These are phyloP conservation scores for Colaptes auratus DNA, from an alignment of 2,113 vertebrate genomes.

Conservation along the genomic window DNA sequence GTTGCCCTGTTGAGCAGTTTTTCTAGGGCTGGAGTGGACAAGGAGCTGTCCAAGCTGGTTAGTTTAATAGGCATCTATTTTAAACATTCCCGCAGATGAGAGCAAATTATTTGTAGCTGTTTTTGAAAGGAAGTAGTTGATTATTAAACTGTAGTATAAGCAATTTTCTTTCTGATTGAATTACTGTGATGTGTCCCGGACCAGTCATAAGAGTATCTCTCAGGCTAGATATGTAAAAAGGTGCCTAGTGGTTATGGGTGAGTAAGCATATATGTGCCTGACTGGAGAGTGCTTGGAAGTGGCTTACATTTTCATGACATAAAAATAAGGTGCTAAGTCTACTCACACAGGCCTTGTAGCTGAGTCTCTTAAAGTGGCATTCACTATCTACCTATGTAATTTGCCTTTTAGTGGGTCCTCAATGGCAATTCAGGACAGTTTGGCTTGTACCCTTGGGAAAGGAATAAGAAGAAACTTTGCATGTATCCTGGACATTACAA, in stretches of 20 bases:
- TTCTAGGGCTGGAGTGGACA: neutral
- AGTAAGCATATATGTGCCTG: neutral
- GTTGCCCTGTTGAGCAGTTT: neutral
- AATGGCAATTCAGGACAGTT: too few relatives aligned
- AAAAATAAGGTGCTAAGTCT: neutral
- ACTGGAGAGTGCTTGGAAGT: neutral
- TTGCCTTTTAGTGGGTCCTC: too few relatives aligned
- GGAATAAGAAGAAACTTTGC: too few relatives aligned
- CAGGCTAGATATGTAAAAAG: neutral
- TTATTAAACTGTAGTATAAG: neutral
- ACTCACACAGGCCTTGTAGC: too few relatives aligned
- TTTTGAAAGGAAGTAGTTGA: constrained; percentile 27
- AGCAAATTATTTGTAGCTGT: neutral
- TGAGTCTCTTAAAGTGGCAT: too few relatives aligned
- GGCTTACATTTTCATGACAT: neutral
- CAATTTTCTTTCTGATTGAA: constrained; percentile 9
- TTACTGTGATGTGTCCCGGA: neutral
- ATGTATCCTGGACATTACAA: too few relatives aligned
- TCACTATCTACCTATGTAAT: too few relatives aligned
- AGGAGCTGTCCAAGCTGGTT: neutral
- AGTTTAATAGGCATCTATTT: neutral
- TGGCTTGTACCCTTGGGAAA: too few relatives aligned
- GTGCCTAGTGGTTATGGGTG: neutral
- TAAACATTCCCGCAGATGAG: neutral
- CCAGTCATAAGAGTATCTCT: neutral